phyloP scores from a whole-genome alignment of 1,140 invertebrate genomes.

The Saxidomus purpurata region DNA sequence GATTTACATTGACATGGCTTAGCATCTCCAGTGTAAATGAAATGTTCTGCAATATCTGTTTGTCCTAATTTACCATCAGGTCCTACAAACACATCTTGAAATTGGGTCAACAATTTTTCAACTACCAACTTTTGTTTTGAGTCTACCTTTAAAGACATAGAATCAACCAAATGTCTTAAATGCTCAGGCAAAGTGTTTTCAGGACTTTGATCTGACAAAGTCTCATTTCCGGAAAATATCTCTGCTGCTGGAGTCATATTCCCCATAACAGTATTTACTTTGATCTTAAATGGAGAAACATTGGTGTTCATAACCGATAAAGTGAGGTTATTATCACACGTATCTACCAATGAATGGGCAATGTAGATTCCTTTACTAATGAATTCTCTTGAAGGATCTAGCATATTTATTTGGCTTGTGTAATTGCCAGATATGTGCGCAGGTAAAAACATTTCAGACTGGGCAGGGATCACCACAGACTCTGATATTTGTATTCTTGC shows the following conservation, averaged over 20 bases:
- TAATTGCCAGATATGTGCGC: too few species aligned
- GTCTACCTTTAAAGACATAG: not conserved
- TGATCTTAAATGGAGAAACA: not conserved
- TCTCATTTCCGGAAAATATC: not conserved
- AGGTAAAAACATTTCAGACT: too few species aligned
- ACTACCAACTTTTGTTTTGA: not conserved
- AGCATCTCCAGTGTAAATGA: too few species aligned
- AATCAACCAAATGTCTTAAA: conserved; percentile 50
- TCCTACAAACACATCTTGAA: too few species aligned
- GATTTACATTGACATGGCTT: conserved; percentile 47
- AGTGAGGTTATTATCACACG: not conserved
- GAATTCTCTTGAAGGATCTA: not conserved
- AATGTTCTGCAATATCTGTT: conserved; percentile 48
- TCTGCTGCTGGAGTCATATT: not conserved
- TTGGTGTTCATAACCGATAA: conserved; percentile 35
- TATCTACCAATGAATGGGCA: conserved; percentile 32
- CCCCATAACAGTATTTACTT: not conserved
- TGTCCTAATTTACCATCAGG: conserved; percentile 55
- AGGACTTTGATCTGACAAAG: not conserved
- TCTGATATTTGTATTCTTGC: not conserved
- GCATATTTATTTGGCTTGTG: conserved; percentile 4
- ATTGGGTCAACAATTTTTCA: not conserved
- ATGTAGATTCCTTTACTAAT: conserved; percentile 31
- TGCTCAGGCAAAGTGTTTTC: conserved; percentile 42
- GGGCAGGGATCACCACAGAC: conserved; percentile 16